Percentiles rank a stretch among this genome's conserved stretches.
phyloP scores from a whole-genome alignment of 2,797 vertebrate species.

The Basileuterus tristriatus region DNA sequence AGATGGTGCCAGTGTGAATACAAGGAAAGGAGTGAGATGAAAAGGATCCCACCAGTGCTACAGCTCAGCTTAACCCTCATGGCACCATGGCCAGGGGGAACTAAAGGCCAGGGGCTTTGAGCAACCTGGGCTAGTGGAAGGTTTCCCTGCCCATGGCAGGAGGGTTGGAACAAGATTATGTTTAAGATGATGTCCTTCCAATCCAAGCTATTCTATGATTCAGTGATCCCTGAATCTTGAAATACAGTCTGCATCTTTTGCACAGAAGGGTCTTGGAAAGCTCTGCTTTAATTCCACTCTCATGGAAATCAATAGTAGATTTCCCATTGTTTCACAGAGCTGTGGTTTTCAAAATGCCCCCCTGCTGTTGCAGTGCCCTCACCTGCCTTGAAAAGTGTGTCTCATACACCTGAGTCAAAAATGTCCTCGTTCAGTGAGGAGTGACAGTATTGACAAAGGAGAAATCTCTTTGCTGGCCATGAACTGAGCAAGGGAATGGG shows the following conservation, averaged over 20 bases:
- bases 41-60: not conserved
- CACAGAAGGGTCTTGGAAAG: not conserved
- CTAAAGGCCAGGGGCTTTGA: not conserved
- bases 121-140: not conserved
- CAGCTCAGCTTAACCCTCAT: not conserved
- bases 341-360: not conserved
- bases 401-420: not conserved
- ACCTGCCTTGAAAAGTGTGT: not conserved
- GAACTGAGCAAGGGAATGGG: rapidly evolving
- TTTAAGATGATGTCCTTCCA: not conserved
- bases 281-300: not conserved
- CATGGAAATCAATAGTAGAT: not conserved
- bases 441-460: not conserved
- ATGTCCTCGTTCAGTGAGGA: not conserved
- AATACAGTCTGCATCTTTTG: not conserved
- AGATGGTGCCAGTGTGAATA: not conserved
- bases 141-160: too few species aligned
- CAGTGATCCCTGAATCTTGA: not conserved
- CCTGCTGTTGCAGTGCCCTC: not conserved
- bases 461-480: not conserved
- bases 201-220: not conserved
- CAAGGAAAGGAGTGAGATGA: not conserved
- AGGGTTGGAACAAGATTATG: not conserved
- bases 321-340: not conserved
- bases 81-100: not conserved